These are phyloP conservation scores for Eupithecia abbreviata DNA, from an alignment of 2,888 invertebrate genomes.

Conservation along the genomic window DNA sequence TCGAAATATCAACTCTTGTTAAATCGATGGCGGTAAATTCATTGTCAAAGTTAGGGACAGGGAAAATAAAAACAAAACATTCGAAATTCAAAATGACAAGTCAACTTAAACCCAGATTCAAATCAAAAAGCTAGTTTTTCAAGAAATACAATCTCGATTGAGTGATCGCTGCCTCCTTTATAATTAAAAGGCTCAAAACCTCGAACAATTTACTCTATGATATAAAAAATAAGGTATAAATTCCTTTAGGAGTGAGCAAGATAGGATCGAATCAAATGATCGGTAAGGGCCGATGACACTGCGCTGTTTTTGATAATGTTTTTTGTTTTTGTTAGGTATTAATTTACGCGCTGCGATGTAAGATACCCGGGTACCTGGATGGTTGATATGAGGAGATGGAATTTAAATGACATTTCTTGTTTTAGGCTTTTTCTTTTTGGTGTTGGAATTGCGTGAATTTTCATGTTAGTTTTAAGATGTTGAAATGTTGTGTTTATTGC, in stretches of 20 bases:
- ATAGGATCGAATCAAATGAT: constrained; percentile 67
- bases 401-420: constrained; percentile 37
- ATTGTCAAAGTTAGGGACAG: not conserved
- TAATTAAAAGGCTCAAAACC: constrained; percentile 23
- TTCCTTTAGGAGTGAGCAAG: constrained; percentile 33
- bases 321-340: constrained; percentile 69
- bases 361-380: constrained; percentile 34
- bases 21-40: not conserved
- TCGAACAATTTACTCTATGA: constrained; percentile 4
- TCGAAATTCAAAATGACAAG: constrained; percentile 10
- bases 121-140: constrained; percentile 30
- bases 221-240: constrained; percentile 18
- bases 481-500: not conserved
- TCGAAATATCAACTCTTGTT: not conserved
- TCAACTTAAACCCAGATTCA: constrained; percentile 14
- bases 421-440: constrained; percentile 7
- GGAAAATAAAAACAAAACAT: not conserved
- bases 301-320: constrained; percentile 71
- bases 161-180: constrained; percentile 25
- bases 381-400: constrained; percentile 44
- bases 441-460: constrained; percentile 13
- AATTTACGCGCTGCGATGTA: constrained; percentile 71
- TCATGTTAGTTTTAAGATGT: constrained; percentile 4
- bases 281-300: constrained; percentile 76
- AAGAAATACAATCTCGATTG: constrained; percentile 34